These are phyloP conservation scores for Caenorhabditis sp. DNA, from an alignment of 2,888 invertebrate species.

Conservation along the genomic window DNA sequence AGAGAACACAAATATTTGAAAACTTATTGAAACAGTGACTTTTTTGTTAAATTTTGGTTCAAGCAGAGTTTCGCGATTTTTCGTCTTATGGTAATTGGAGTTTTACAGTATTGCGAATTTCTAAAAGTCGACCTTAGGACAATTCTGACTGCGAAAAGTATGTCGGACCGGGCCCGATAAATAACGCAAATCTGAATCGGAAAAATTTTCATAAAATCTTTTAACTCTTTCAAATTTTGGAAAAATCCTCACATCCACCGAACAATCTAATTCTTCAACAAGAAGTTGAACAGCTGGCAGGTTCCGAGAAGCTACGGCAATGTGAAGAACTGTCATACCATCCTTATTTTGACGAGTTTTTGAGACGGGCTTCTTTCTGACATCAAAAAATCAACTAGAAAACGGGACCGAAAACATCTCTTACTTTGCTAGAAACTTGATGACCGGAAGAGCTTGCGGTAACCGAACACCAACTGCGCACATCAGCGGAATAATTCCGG, in stretches of 20 bases:
- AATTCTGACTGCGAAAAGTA: no score
- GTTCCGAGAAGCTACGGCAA: conserved; percentile 65
- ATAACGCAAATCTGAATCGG: no score
- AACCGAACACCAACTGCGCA: conserved; percentile 57
- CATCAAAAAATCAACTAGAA: no score
- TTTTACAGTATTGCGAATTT: no score
- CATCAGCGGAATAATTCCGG: conserved; percentile 63
- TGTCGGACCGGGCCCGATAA: no score
- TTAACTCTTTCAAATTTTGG: background rate
- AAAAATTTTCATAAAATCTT: no score
- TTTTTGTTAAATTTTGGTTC: no score
- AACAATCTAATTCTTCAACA: conserved; percentile 35
- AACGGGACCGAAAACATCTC: background rate
- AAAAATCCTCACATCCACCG: conserved; percentile 30
- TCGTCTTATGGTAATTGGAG: no score
- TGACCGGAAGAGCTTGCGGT: conserved; percentile 54
- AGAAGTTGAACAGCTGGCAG: conserved; percentile 50
- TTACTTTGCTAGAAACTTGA: conserved; percentile 43
- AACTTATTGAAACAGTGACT: no score
- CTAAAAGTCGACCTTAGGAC: no score
- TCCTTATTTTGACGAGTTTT: conserved; percentile 33
- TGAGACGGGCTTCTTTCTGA: conserved; percentile 36
- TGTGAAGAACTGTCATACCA: conserved; percentile 60
- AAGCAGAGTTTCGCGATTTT: no score
- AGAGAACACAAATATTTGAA: no score